A percentile compares a stretch with the other conserved stretches of the same genome.
phyloP scores from a whole-genome alignment of 2,797 vertebrate genomes.

The Sebastes alutus region DNA sequence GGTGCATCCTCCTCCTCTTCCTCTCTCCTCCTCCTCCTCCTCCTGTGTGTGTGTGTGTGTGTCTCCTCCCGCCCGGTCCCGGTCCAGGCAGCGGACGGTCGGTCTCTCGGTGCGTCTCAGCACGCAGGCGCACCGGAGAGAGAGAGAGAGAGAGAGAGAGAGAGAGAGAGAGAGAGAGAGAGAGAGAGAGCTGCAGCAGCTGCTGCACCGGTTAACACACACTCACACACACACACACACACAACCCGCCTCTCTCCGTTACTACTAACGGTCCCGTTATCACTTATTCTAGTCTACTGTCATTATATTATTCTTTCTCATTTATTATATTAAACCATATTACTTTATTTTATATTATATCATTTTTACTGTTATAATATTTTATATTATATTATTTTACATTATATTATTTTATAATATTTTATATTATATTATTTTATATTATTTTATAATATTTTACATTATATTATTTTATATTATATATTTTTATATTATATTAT shows the following conservation, averaged over 20 bases:
- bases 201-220: constrained; percentile 46
- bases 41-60: not conserved
- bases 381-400: no score
- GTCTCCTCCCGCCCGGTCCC: constrained; percentile 9
- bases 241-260: constrained; percentile 12
- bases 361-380: not conserved
- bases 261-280: constrained; percentile 7
- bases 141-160: no score
- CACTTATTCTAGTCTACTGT: not conserved
- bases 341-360: no score
- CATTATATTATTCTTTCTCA: not conserved
- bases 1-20: constrained; percentile 61
- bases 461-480: not conserved
- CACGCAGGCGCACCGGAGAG: constrained; percentile 66
- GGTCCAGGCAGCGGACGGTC: constrained; percentile 29
- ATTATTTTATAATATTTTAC: not conserved
- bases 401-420: no score
- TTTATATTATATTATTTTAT: not conserved
- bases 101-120: constrained; percentile 27
- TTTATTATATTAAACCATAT: not conserved
- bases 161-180: no score
- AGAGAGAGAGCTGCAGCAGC: constrained; percentile 59
- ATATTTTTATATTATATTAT: no score
- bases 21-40: not conserved
- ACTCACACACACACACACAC: not conserved